Conservation (phyloP, 1,140 invertebrate species). For the Pantala flavescens region DNA sequence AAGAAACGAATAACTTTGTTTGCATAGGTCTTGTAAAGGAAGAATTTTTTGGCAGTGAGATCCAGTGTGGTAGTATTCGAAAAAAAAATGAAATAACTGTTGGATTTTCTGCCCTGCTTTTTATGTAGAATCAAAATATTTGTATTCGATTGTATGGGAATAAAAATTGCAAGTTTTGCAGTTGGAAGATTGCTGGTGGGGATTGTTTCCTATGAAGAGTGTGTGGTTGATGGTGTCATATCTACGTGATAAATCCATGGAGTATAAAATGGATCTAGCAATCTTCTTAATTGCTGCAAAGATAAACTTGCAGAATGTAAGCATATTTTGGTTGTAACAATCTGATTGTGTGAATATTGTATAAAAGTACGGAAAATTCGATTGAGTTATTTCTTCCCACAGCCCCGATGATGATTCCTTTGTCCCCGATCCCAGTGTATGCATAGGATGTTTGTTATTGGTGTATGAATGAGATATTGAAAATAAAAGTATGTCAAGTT, state of each 20-base stretch:
- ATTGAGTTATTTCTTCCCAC: slow-evolving; percentile 10
- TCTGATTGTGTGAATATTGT: slow-evolving; percentile 16
- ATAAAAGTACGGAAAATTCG: slow-evolving; percentile 12
- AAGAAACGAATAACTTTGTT: slow-evolving; percentile 1
- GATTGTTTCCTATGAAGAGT: background rate
- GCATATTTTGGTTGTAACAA: slow-evolving; percentile 9
- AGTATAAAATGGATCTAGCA: background rate
- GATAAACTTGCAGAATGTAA: background rate
- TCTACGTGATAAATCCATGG: too few species aligned
- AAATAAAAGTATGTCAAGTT: slow-evolving; percentile 15
- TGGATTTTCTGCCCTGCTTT: background rate
- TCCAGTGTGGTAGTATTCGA: background rate
- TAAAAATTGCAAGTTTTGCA: background rate
- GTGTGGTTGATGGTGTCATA: background rate
- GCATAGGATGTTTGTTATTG: slow-evolving; percentile 16
- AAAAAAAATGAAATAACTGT: slow-evolving; percentile 11
- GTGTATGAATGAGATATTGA: slow-evolving; percentile 15
- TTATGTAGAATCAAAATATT: slow-evolving; percentile 4
- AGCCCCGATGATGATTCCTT: background rate
- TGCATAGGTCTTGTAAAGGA: background rate
- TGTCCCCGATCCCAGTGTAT: slow-evolving; percentile 3
- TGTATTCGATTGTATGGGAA: slow-evolving; percentile 6
- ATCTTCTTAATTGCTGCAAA: background rate
- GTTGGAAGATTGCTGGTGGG: background rate
- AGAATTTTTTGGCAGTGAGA: background rate